These are phyloP conservation scores for Dasysyrphus albostriatus DNA, from an alignment of 2,888 invertebrate species.

Conservation along the genomic window DNA sequence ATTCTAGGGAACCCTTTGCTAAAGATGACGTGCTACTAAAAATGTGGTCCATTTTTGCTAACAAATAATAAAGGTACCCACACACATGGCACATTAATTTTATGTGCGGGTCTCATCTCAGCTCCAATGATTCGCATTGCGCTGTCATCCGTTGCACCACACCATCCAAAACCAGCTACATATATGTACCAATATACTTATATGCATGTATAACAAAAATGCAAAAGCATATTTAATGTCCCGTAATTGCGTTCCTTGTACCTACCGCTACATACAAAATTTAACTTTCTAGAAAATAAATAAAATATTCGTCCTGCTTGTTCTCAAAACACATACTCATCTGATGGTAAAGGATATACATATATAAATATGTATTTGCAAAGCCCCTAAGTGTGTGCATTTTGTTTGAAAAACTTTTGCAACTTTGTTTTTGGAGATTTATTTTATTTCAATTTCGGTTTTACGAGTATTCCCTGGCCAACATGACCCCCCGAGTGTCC, in stretches of 20 bases:
- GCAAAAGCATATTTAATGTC: slow-evolving; percentile 78
- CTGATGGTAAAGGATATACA: no score
- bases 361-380: neutral
- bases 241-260: slow-evolving; percentile 77
- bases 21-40: no score
- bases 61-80: no score
- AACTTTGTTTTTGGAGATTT: slow-evolving; percentile 72
- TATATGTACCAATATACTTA: neutral
- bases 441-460: slow-evolving; percentile 71
- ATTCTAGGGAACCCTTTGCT: no score
- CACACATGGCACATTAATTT: neutral
- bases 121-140: neutral
- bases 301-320: slow-evolving; percentile 56
- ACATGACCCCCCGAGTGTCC: neutral
- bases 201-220: slow-evolving; percentile 42
- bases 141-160: neutral
- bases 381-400: slow-evolving; percentile 44
- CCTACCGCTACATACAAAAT: slow-evolving; percentile 67
- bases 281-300: slow-evolving; percentile 42
- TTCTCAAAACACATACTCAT: neutral
- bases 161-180: neutral
- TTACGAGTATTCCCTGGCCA: slow-evolving; percentile 43
- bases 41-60: no score
- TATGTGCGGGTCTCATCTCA: neutral
- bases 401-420: slow-evolving; percentile 65